Evolutionary conservation across 2,113 vertebrate species (phyloP), one percentile per base, ranked within the genome.

Genomic region (Varanus salvator): DNA sequence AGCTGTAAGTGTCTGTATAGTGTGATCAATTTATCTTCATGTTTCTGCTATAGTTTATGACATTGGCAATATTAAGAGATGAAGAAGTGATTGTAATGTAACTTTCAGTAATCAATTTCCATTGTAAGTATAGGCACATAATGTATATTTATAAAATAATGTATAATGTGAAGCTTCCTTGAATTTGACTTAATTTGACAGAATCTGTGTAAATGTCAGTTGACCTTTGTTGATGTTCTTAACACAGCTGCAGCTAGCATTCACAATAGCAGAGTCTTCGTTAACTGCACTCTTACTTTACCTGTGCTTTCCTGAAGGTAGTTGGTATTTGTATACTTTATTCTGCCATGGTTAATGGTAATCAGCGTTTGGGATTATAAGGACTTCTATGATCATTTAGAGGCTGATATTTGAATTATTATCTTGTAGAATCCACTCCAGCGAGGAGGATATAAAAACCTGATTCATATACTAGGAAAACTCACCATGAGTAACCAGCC

Each of bases 81-180:
- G 17, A 52, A 89, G 34, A 9, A 48, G 48, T 72, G 21, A 60
- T 8, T 60, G 1, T 72, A 60, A 34, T 15, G 48, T 1, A 81
- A 19, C 19, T 57, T 75, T 57, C 8, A 64, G 52, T 83, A 83
- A 89, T 74, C 54, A 23, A 21, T 72, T 52, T 66, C 50, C 19
- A 23, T 66, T 77, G 75, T 7, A 76, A 64, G 38, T 44, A 44
- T 44, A 44, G 38, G 38, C 38, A 44, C 48, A 12, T 86, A 57
- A 74, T 29, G 31, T 87, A 80, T 71, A 80, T 80, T 80, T 54
- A 87, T 34, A 87, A 87, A 80, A 87, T 66, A 78, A 31, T 88
- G 68, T 38, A 34, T 81, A 6, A 6, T 38, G 21, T 38, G 12
- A 68, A 11, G 48, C 38, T 50, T 7, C 60, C 9, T 48, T 66